These are phyloP conservation scores for Podarcis muralis DNA, from an alignment of 2,113 vertebrate species.

Conservation along the genomic window DNA sequence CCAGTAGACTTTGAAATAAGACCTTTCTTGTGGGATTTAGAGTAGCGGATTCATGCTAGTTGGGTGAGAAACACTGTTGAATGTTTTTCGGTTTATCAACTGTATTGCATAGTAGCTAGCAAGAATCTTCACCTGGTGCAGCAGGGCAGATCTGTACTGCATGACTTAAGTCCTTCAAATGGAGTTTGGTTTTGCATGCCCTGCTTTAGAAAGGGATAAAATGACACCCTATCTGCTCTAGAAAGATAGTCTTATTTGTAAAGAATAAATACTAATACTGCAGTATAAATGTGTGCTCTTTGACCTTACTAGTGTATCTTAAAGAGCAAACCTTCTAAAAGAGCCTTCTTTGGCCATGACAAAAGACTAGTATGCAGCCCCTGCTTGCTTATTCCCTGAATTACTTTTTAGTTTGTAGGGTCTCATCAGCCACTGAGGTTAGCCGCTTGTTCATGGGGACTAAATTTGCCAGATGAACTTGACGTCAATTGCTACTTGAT, in stretches of 20 bases:
- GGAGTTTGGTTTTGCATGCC: background rate
- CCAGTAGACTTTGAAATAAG: constrained; percentile 33
- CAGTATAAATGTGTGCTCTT: background rate
- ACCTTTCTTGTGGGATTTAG: background rate
- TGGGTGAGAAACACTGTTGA: background rate
- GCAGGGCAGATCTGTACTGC: background rate
- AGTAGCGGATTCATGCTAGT: background rate
- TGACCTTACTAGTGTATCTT: background rate
- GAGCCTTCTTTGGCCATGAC: background rate
- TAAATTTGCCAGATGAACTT: background rate
- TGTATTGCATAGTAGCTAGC: background rate
- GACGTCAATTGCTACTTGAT: background rate
- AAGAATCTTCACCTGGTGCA: background rate
- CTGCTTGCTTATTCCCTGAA: background rate
- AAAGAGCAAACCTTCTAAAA: background rate
- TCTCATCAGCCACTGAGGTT: background rate
- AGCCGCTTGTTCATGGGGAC: background rate
- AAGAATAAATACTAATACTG: background rate
- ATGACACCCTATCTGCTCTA: background rate
- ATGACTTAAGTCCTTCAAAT: background rate
- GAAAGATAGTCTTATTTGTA: background rate
- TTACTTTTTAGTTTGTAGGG: background rate
- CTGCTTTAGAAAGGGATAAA: background rate
- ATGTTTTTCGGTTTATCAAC: background rate
- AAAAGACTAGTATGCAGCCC: background rate